phyloP scores from a whole-genome alignment of 2,113 vertebrate species.

The Hipposideros armiger region DNA sequence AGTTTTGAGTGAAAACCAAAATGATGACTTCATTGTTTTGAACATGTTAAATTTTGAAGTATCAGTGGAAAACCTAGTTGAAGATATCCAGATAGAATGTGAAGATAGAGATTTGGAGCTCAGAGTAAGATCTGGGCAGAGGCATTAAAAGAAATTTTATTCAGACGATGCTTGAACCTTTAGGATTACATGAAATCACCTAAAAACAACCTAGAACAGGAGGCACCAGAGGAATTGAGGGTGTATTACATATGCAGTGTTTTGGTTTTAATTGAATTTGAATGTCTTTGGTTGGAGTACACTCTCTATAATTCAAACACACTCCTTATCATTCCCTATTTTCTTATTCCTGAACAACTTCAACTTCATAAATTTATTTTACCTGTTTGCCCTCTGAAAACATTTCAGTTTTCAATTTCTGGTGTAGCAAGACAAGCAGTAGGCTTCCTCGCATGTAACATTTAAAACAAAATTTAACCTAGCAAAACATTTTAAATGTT shows the following conservation, averaged over 20 bases:
- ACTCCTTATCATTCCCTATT: not conserved
- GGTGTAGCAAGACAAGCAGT: not conserved
- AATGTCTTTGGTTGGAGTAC: not conserved
- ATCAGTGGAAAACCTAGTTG: not conserved
- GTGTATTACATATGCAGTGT: not conserved
- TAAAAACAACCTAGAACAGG: not conserved
- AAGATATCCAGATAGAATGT: not conserved
- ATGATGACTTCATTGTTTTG: conserved; percentile 14
- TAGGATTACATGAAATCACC: not conserved
- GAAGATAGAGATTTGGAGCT: conserved; percentile 22
- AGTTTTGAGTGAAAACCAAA: conserved; percentile 21
- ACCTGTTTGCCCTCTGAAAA: not conserved
- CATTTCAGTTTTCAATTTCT: conserved; percentile 45
- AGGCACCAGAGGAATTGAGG: not conserved
- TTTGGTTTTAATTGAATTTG: not conserved
- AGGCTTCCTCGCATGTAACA: not conserved
- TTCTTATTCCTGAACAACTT: not conserved
- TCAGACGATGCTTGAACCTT: not conserved
- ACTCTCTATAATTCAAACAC: conserved; percentile 4
- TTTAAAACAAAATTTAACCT: conserved; percentile 43
- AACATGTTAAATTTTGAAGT: not conserved
- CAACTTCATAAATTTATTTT: conserved; percentile 1
- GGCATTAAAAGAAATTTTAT: not conserved
- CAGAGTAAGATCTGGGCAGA: conserved; percentile 18
- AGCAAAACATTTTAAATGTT: not conserved